Conservation (phyloP, 2,797 vertebrate species). For the Pyrocephalus nanus region DNA sequence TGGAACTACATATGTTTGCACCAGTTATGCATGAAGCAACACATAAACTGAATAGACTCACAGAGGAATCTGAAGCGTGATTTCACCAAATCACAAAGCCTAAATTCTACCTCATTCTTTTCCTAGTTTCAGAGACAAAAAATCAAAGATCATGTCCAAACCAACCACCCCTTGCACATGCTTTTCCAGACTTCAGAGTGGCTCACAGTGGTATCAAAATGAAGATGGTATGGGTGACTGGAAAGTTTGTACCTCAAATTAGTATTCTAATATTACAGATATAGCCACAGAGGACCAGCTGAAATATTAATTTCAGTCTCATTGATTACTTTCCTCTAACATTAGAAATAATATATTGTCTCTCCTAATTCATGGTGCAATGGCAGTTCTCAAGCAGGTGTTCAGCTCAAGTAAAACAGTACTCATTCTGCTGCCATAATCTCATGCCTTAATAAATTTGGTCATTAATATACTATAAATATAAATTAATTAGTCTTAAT, state of each 20-base stretch:
- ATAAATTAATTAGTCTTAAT: neutral
- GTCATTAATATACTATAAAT: neutral
- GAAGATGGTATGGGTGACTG: neutral
- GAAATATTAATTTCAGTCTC: neutral
- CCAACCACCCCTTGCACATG: fast-evolving
- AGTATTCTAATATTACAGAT: neutral
- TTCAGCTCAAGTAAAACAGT: neutral
- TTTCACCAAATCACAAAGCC: neutral
- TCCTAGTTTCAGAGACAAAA: neutral
- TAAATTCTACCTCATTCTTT: neutral
- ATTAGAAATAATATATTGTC: neutral
- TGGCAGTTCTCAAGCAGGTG: neutral
- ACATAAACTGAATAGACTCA: neutral
- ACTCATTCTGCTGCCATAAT: neutral
- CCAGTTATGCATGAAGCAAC: neutral
- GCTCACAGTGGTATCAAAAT: neutral
- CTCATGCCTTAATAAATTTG: neutral
- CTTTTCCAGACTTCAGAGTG: neutral
- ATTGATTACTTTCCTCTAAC: neutral
- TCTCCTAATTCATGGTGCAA: neutral
- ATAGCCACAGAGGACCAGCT: neutral
- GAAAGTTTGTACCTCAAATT: neutral
- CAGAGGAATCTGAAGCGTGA: neutral
- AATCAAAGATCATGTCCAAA: neutral
- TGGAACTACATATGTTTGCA: neutral